Base-by-base conservation (phyloP, 1,140 invertebrate genomes). In the Schlechtendalia chinensis region DNA sequence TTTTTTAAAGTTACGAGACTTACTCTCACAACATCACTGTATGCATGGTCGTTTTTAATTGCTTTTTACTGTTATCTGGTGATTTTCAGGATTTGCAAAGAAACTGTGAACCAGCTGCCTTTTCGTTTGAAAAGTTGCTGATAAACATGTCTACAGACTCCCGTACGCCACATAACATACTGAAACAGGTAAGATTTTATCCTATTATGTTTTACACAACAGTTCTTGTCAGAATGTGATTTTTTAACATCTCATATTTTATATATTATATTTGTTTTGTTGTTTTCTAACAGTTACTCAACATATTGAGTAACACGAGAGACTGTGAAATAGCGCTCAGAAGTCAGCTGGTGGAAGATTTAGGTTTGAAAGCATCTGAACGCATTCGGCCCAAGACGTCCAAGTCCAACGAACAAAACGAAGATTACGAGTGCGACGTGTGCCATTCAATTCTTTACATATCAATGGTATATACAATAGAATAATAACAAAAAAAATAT, bases 41-140 rank as follows among this genome's bases (percentile, higher is more conserved):
- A n/a, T n/a, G n/a, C 16, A 54, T 54, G 2, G 4, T 54, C 19
- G 5, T 56, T 4, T 39, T 39, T 39, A 39, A 39, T 8, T 39
- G 32, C 32, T 8, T 8, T n/a, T 53, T 11, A 69, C 2, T 59
- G 16, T 69, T 69, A 0, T 69, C 24, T 19, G 67, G 8, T 50
- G 32, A 39, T 39, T 39, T 69, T 69, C 83, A 96, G 91, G 92
- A 94, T 84, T 89, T 96, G 67, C 89, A 91, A 82, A 89, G 91
- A 29, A 96, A 93, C 84, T 93, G 92, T 85, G 96, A 97, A 86
- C 94, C 94, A 24, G 93, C 95, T 14, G 92, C 96, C 88, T 97
- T 98, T 85, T 95, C 94, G 0, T 87, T 96, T 81, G 94, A 97
- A 83, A 90, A 92, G 83, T 86, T 98, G 27, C 86, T 97, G 8